Percentiles rank a stretch among this genome's conserved stretches.
These are phyloP conservation scores for Rhadinocentrus ornatus DNA, from an alignment of 2,797 vertebrate genomes.

Conservation along the genomic window DNA sequence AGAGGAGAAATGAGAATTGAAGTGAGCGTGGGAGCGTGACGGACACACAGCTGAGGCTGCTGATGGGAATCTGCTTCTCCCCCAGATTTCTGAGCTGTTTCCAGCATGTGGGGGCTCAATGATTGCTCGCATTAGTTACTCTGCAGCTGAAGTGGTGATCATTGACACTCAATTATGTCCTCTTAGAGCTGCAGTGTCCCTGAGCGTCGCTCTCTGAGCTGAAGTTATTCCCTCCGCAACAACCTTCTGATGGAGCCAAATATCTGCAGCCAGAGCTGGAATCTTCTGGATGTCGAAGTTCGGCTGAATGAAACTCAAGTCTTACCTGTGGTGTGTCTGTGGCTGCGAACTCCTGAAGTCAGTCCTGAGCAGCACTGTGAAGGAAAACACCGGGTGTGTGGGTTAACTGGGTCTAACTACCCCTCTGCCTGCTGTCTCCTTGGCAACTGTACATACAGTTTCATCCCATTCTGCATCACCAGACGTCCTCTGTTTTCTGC, in stretches of 20 bases:
- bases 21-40: slow-evolving; percentile 81
- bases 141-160: slow-evolving; percentile 67
- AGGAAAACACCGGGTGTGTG: slow-evolving; percentile 33
- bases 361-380: too few species aligned
- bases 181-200: slow-evolving; percentile 67
- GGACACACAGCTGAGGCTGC: slow-evolving; percentile 78
- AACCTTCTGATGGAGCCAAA: too few species aligned
- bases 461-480: slow-evolving; percentile 48
- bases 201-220: slow-evolving; percentile 14
- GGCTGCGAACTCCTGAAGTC: too few species aligned
- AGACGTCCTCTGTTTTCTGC: neutral
- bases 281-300: too few species aligned
- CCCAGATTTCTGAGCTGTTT: slow-evolving; percentile 3
- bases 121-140: slow-evolving; percentile 54
- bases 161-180: slow-evolving; percentile 64
- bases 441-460: slow-evolving; percentile 68
- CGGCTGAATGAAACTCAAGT: slow-evolving; percentile 14
- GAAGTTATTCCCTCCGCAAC: too few species aligned
- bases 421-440: slow-evolving; percentile 57
- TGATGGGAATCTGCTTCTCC: slow-evolving; percentile 30
- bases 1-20: slow-evolving; percentile 71
- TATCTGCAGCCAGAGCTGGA: too few species aligned
- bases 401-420: slow-evolving; percentile 44
- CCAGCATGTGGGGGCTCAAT: slow-evolving; percentile 21
- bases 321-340: slow-evolving; percentile 52